A percentile compares a stretch with the other conserved stretches of the same genome.
These are phyloP conservation scores for Conistra vaccinii DNA, from an alignment of 2,888 invertebrate species.

Conservation along the genomic window DNA sequence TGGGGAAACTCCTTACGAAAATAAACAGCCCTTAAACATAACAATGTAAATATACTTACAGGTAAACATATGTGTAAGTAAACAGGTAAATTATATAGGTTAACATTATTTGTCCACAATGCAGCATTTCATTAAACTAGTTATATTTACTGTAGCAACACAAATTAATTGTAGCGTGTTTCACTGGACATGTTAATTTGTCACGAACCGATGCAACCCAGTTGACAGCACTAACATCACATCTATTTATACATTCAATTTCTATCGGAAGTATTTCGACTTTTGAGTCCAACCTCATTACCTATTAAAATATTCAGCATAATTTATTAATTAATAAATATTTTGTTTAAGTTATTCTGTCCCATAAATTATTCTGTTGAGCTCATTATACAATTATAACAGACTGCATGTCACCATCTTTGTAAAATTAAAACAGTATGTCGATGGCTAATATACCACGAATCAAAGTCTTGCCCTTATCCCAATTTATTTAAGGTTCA, in stretches of 20 bases:
- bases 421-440: conserved; percentile 6
- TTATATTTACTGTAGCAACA: conserved; percentile 35
- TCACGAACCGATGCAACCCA: conserved; percentile 50
- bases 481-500: not conserved
- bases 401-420: conserved; percentile 38
- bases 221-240: conserved; percentile 38
- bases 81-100: conserved; percentile 43
- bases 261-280: conserved; percentile 30
- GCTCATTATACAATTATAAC: conserved; percentile 30
- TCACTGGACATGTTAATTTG: conserved; percentile 52
- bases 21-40: not conserved
- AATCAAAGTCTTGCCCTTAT: not conserved
- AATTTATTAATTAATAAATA: conserved; percentile 17
- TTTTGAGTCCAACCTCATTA: conserved; percentile 3
- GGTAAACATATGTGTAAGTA: not conserved
- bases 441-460: not conserved
- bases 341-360: conserved; percentile 25
- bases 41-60: not conserved
- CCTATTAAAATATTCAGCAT: conserved; percentile 45
- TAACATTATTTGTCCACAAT: conserved; percentile 40
- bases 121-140: conserved; percentile 37
- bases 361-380: conserved; percentile 4
- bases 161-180: conserved; percentile 56
- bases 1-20: not conserved
- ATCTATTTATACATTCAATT: conserved; percentile 38